Percentiles rank a stretch among this genome's conserved stretches.
These are phyloP conservation scores for Apoda limacodes DNA, from an alignment of 2,888 invertebrate species.

Conservation along the genomic window DNA sequence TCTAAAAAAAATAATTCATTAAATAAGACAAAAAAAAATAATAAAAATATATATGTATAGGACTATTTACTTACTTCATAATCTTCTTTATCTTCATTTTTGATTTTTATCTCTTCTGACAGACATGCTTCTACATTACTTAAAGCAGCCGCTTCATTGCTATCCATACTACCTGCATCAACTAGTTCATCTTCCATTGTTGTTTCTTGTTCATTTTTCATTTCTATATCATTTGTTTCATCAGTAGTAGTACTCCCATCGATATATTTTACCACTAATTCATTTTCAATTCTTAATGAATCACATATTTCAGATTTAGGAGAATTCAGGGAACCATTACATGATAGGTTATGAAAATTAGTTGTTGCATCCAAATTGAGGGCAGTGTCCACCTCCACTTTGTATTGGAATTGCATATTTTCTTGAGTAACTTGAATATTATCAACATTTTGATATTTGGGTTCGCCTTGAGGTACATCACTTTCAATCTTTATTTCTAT, in stretches of 20 bases:
- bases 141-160: conserved; percentile 42
- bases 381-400: too few relatives aligned
- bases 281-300: too few relatives aligned
- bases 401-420: too few relatives aligned
- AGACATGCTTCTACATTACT: conserved; percentile 51
- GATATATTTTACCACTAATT: not conserved
- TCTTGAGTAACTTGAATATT: too few relatives aligned
- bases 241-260: conserved; percentile 12
- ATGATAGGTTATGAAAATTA: too few relatives aligned
- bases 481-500: too few relatives aligned
- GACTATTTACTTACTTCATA: conserved; percentile 26
- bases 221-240: too few relatives aligned
- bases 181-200: conserved; percentile 29
- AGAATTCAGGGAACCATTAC: too few relatives aligned
- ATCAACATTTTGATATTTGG: too few relatives aligned
- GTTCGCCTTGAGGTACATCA: too few relatives aligned
- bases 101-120: conserved; percentile 37
- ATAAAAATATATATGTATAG: conserved; percentile 2
- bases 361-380: too few relatives aligned
- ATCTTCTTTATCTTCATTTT: conserved; percentile 28
- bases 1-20: conserved; percentile 23
- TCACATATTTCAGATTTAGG: too few relatives aligned
- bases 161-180: conserved; percentile 42
- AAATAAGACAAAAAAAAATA: conserved; percentile 4
- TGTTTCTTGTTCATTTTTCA: conserved; percentile 35